Conservation (phyloP, 2,113 vertebrate genomes). For the Otolemur garnettii region DNA sequence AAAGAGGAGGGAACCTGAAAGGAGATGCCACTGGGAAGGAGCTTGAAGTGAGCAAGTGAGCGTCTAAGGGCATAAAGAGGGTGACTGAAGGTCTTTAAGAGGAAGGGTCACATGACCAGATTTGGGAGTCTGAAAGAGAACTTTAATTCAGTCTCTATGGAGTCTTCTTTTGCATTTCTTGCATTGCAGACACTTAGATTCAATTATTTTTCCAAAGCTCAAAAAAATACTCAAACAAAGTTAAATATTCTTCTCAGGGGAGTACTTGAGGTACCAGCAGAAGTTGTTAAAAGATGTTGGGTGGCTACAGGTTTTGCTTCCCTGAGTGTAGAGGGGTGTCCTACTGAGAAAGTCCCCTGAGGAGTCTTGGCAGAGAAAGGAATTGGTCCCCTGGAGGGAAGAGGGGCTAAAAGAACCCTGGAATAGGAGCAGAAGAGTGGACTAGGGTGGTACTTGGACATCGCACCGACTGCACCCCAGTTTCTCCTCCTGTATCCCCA, state of each 20-base stretch:
- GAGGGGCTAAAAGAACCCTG: background rate
- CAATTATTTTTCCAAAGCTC: background rate
- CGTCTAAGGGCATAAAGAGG: background rate
- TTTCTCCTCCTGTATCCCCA: background rate
- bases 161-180: background rate
- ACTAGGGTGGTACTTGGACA: too few species aligned
- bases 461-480: background rate
- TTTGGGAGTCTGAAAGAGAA: background rate
- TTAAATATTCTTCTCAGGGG: background rate
- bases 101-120: background rate
- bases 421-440: background rate
- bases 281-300: accelerated
- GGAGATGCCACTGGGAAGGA: background rate
- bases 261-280: background rate
- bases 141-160: background rate
- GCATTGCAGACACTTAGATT: background rate
- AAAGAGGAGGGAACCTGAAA: background rate
- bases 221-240: background rate
- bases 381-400: background rate
- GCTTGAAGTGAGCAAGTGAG: background rate
- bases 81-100: background rate
- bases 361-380: background rate
- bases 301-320: background rate
- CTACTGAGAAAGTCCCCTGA: background rate
- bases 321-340: background rate